Evolutionary conservation across 2,888 invertebrate species (phyloP).

Genomic region (Eledona agricola): DNA sequence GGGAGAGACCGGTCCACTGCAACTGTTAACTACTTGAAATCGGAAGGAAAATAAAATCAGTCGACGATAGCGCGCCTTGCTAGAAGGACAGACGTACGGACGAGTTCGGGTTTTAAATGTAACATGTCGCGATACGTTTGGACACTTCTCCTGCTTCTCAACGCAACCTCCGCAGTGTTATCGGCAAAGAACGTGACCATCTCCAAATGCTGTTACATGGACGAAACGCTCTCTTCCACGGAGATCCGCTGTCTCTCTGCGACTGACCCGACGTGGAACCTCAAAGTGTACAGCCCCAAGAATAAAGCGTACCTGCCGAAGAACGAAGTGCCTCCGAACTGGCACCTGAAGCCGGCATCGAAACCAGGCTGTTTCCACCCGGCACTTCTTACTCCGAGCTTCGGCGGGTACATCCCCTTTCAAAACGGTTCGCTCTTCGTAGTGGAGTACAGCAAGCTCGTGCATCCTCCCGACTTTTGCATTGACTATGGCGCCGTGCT

Average conservation of each 20-base stretch:
- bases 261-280: conserved; percentile 44
- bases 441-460: conserved; percentile 61
- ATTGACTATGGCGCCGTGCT: conserved; percentile 73
- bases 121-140: conserved; percentile 10
- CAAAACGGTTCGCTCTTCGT: conserved; percentile 73
- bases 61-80: conserved; percentile 42
- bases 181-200: conserved; percentile 47
- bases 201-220: conserved; percentile 50
- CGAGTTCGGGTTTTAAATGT: no score
- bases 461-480: conserved; percentile 72
- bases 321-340: conserved; percentile 58
- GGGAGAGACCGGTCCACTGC: conserved; percentile 45
- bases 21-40: conserved; percentile 43
- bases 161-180: conserved; percentile 3
- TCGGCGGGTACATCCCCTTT: conserved; percentile 61
- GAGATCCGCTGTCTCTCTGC: conserved; percentile 43
- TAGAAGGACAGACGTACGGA: not conserved
- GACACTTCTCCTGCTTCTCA: conserved; percentile 3
- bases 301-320: conserved; percentile 33
- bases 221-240: conserved; percentile 44
- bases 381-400: conserved; percentile 48
- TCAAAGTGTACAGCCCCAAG: conserved; percentile 40
- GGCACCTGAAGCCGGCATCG: conserved; percentile 59
- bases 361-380: conserved; percentile 58
- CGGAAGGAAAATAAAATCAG: conserved; percentile 44